Evolutionary conservation across 2,797 vertebrate species (phyloP).

Genomic region (Falco peregrinus): DNA sequence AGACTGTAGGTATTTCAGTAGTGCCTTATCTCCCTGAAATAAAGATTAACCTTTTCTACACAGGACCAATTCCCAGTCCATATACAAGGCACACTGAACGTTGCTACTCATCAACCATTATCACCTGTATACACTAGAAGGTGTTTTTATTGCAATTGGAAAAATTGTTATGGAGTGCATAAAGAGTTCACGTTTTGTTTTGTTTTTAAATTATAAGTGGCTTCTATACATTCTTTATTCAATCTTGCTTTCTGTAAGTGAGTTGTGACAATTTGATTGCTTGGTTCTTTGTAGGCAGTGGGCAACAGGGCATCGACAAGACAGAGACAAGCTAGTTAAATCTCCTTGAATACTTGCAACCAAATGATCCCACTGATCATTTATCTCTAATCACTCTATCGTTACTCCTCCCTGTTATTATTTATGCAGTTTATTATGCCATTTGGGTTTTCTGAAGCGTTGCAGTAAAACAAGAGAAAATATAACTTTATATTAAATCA

Average conservation of each 20-base stretch:
- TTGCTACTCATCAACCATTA: not conserved
- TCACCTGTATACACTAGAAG: not conserved
- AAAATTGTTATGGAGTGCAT: not conserved
- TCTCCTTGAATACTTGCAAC: not conserved
- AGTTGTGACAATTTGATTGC: not conserved
- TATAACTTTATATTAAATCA: slow-evolving; percentile 22
- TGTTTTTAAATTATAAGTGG: not conserved
- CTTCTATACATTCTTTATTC: not conserved
- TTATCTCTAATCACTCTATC: not conserved
- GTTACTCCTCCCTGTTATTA: not conserved
- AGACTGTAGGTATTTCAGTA: not conserved
- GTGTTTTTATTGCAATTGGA: not conserved
- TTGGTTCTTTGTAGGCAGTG: not conserved
- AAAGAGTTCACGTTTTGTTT: not conserved
- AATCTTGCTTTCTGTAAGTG: not conserved
- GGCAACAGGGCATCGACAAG: not conserved
- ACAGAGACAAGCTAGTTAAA: not conserved
- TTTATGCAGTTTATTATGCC: not conserved
- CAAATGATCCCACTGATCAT: not conserved
- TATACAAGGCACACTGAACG: not conserved
- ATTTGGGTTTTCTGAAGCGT: not conserved
- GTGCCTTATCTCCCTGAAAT: not conserved
- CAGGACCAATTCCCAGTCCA: not conserved
- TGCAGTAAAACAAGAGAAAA: not conserved
- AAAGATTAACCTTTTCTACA: not conserved